Base-by-base conservation (phyloP, 1,140 invertebrate genomes). In the Ylistrum balloti region DNA sequence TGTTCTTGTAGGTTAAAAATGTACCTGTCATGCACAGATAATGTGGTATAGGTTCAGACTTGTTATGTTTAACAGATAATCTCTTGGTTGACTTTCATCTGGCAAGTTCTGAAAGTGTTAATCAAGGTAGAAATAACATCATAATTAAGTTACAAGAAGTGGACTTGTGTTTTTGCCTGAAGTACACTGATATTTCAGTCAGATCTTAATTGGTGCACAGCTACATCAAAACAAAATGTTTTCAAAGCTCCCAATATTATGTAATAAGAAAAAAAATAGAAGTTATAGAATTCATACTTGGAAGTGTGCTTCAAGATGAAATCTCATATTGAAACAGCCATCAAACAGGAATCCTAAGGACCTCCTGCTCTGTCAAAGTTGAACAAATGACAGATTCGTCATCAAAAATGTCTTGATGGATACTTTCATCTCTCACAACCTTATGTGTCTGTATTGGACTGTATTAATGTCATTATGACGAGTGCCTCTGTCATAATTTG, bases 21-120 rank as follows among this genome's bases (percentile, higher is more conserved):
- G 56, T 74, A 5, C n/a, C n/a, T 74, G 7, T 9, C 22, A 74
- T n/a, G 56, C 11, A 74, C 9, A 74, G 22, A 74, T 74, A 28
- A 74, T 74, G 22, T 74, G 28, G 28, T 74, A 74, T 74, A 74
- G n/a, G 56, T n/a, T 0, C 22, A n/a, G 56, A n/a, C 56, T 28
- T 74, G 56, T 17, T 74, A 28, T 74, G 56, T 74, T 74, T 74
- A 74, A 74, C 56, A 74, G 17, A 74, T 74, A 74, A 74, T 74
- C 56, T 28, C 56, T n/a, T 74, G 35, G 5, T 9, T 17, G 28
- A n/a, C 56, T 28, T 74, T 74, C n/a, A 28, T 28, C 56, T 28
- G 17, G 17, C 13, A 1, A 74, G 22, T 28, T 74, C 56, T 28
- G 56, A 74, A 74, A n/a, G 56, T 74, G 56, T 74, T 74, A 22